A percentile compares a stretch with the other conserved stretches of the same genome.
These are phyloP conservation scores for Oncorhynchus tshawytscha DNA, from an alignment of 2,113 vertebrate genomes.

Conservation along the genomic window DNA sequence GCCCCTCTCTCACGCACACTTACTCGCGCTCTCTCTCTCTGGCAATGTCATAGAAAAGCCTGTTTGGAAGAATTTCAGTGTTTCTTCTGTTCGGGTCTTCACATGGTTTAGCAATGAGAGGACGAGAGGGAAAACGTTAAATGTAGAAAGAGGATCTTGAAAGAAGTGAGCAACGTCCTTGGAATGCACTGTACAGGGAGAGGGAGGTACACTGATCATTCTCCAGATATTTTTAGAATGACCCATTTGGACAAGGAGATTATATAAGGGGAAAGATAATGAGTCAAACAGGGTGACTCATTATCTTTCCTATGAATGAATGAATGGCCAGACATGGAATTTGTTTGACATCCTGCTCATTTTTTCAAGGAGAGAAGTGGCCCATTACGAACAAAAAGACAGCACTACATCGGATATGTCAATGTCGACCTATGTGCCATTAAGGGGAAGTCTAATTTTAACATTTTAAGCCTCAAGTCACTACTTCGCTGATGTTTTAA, in stretches of 20 bases:
- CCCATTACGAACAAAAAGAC: background rate
- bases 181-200: conserved; percentile 8
- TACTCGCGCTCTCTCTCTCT: background rate
- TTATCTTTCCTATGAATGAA: background rate
- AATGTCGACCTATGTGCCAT: background rate
- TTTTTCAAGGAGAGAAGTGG: background rate
- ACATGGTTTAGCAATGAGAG: background rate
- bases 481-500: no score
- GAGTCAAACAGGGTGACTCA: conserved; percentile 14
- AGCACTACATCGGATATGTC: background rate
- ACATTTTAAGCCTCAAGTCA: background rate
- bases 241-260: background rate
- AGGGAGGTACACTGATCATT: conserved; percentile 26
- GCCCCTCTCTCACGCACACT: conserved; percentile 4
- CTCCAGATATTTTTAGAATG: conserved; percentile 24
- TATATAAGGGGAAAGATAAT: conserved; percentile 18
- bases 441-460: background rate
- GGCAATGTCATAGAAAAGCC: background rate
- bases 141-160: background rate
- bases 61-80: background rate
- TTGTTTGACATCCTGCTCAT: background rate
- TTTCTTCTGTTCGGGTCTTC: background rate
- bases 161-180: background rate
- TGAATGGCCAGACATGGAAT: background rate
- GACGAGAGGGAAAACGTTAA: background rate